Percentiles rank a stretch among this genome's conserved stretches.
phyloP scores from a whole-genome alignment of 37 sponge, comb jelly and placozoan species.

The Bolinopsis microptera region DNA sequence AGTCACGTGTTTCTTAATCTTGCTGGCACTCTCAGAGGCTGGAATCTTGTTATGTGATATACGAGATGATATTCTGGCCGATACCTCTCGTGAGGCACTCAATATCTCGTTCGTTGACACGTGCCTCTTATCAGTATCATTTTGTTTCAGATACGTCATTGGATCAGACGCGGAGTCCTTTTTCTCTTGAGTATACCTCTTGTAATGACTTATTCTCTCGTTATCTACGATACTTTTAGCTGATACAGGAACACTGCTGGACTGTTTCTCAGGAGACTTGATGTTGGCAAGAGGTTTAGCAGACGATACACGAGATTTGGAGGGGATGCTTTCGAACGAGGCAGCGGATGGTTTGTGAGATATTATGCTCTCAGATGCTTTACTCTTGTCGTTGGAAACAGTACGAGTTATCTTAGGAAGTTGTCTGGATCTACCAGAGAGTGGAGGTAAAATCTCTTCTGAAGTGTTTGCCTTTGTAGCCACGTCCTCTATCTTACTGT shows the following conservation, averaged over 20 bases:
- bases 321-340: not conserved
- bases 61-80: not conserved
- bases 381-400: constrained; percentile 1
- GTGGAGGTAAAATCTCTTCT: constrained; percentile 3
- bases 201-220: not conserved
- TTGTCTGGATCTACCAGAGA: constrained; percentile 9
- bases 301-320: constrained; percentile 2
- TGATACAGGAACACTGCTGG: constrained; percentile 3
- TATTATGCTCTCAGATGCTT: not conserved
- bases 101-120: not conserved
- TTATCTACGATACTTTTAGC: not conserved
- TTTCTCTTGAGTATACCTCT: constrained; percentile 22
- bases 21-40: not conserved
- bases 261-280: not conserved
- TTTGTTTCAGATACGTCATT: constrained; percentile 1
- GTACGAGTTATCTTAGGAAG: constrained; percentile 38
- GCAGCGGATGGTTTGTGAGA: not conserved
- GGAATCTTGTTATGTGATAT: not conserved
- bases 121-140: not conserved
- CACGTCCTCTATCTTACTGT: constrained; percentile 46
- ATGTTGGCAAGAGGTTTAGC: not conserved
- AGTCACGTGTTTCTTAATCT: constrained; percentile 45
- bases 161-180: constrained; percentile 2
- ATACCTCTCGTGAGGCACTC: not conserved
- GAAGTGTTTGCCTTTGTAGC: not conserved